Conservation (phyloP, 2,113 vertebrate species). For the Eupsittula cactorum region DNA sequence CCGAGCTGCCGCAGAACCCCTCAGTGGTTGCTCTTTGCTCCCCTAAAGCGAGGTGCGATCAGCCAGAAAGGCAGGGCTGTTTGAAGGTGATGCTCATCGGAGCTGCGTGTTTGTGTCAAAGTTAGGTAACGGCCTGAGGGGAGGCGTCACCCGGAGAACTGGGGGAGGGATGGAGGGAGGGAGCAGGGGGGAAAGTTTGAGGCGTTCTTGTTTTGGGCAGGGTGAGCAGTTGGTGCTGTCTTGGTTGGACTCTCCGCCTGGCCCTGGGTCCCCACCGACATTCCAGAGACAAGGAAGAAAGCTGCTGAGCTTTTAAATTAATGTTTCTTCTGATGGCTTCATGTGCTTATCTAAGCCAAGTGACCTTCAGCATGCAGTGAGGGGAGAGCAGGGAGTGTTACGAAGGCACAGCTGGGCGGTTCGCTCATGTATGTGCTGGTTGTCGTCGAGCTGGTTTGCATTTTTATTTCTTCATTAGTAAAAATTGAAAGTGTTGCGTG, state of each 20-base stretch:
- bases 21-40: not conserved
- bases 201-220: not conserved
- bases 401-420: not conserved
- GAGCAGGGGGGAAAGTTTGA: not conserved
- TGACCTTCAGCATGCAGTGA: not conserved
- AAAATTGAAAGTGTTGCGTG: not conserved
- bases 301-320: not conserved
- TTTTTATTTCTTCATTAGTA: not conserved
- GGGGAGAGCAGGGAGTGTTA: not conserved
- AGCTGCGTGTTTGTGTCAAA: slow-evolving; percentile 33
- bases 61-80: not conserved
- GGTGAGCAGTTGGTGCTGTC: not conserved
- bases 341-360: not conserved
- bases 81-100: not conserved
- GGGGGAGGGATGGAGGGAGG: not conserved
- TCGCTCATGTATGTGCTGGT: not conserved
- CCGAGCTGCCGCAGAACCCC: not conserved
- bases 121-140: slow-evolving; percentile 33
- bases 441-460: not conserved
- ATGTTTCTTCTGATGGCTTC: not conserved
- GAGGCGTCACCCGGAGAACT: slow-evolving; percentile 37
- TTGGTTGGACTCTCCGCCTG: not conserved
- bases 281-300: not conserved
- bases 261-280: accelerated
- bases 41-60: not conserved